Base-by-base conservation (phyloP, 2,888 invertebrate species). In the Gymnosoma rotundatum region DNA sequence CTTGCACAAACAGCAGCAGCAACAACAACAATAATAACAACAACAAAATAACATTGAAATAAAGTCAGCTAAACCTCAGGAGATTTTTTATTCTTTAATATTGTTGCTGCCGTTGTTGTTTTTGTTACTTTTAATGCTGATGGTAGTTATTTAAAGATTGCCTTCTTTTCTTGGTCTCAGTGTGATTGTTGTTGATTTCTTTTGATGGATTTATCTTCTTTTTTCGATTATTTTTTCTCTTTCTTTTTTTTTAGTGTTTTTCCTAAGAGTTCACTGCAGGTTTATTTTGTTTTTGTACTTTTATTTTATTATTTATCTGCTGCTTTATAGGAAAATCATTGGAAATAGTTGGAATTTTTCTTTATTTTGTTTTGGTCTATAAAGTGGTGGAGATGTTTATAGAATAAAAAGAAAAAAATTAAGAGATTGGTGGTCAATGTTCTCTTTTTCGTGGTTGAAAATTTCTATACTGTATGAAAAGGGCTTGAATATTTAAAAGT, bases 171-270 rank as follows among this genome's bases (percentile, higher is more conserved):
- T 36, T 32, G n/a, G 42, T 38, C 61, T 48, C 25, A 61, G 56
- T 72, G 38, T 58, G 70, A 64, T 72, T 83, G 63, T 79, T 83
- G 78, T 74, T 83, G 78, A 78, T 83, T 78, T 69, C 73, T 78
- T 72, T 83, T 83, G 83, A 83, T 83, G 83, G 83, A 83, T 83
- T 58, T 79, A 75, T 83, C 70, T 83, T 69, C 32, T 64, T 67
- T 73, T 82, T 20, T 21, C 60, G 42, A 38, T 70, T 48, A 50
- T 58, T 63, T 64, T 32, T 32, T 32, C 6, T 32, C 32, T 32
- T 6, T 6, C 8, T 32, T 6, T 8, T 76, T 67, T 42, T 73
- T n/a, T 48, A 48, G 64, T 16, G 12, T 32, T 72, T 72, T 66
- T 78, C 32, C 50, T 72, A 20, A 58, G 14, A 72, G 72, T 79